Evolutionary conservation across 2,888 invertebrate genomes (phyloP), one percentile per base, ranked within the genome.

Genomic region (Listrodromus nycthemerus): DNA sequence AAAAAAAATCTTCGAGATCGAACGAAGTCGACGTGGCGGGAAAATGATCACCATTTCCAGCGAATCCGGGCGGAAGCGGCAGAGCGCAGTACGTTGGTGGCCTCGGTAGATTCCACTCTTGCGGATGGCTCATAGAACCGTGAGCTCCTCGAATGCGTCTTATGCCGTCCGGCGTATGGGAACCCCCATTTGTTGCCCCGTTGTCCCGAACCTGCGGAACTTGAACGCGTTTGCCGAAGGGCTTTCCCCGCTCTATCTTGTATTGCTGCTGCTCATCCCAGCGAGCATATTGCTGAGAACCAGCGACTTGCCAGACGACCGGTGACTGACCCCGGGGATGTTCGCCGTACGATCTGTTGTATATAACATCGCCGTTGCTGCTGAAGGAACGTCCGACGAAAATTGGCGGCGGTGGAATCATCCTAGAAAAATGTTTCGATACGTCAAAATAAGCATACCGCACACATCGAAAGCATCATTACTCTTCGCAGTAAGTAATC

Each of bases 101-200:
- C 41, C 90, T 86, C 16, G 86, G 84, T 58, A 87, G 86, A 83
- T 85, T 85, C 88, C 91, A 90, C 52, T 91, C 91, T 21, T 89
- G 70, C 69, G 88, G 84, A 76, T 91, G 90, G 77, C 86, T 82
- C 52, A 90, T 87, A 21, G 90, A 87, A 80, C 88, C 89, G 50
- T 93, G 91, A 24, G 89, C 86, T 63, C 92, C 92, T 82, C 91
- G 90, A 8, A 92, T 91, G 55, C 92, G 91, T 67, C 93, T 88
- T 74, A 90, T 89, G 19, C 91, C 90, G 33, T 92, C 91, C 2
- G 93, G 92, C 19, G 92, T 92, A 52, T 89, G 89, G 74, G 88
- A 84, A 65, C 84, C 63, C 30, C 84, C 86, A 75, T 84, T 87
- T 50, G 80, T 48, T 65, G 79, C 45, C 21, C 80, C 80, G 52